phyloP scores from a whole-genome alignment of 2,888 invertebrate genomes.

The Eupelmus urozonus region DNA sequence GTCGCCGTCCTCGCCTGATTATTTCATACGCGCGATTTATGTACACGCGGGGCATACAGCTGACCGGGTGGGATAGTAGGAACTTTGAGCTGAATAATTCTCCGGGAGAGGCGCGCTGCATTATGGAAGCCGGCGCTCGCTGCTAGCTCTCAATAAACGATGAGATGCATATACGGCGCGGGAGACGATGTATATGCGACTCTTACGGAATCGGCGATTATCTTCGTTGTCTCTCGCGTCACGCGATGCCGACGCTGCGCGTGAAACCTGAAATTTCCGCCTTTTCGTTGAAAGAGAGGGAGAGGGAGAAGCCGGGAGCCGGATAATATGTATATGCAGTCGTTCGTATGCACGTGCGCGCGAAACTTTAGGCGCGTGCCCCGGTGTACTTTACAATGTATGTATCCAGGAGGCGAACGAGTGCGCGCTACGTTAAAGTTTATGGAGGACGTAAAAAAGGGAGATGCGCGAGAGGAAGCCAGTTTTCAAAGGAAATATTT shows the following conservation, averaged over 20 bases:
- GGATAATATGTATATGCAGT: no score
- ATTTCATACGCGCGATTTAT: not conserved
- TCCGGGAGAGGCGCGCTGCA: no score
- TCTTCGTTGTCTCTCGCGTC: slow-evolving; percentile 44
- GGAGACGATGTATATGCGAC: not conserved
- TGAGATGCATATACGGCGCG: slow-evolving; percentile 36
- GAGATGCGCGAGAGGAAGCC: not conserved
- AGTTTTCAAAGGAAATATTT: no score
- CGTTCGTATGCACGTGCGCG: not conserved
- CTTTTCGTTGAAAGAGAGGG: not conserved
- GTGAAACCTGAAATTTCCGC: slow-evolving; percentile 55
- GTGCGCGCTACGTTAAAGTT: slow-evolving; percentile 11
- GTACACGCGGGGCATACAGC: not conserved
- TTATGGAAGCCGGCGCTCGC: no score
- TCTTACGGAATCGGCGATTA: slow-evolving; percentile 39
- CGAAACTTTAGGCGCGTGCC: not conserved
- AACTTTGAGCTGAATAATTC: no score
- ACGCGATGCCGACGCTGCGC: slow-evolving; percentile 33
- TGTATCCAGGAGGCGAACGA: not conserved
- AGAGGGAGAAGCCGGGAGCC: slow-evolving; percentile 12
- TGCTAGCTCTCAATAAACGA: slow-evolving; percentile 47
- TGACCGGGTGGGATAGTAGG: no score
- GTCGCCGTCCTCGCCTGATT: no score
- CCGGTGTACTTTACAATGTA: not conserved
- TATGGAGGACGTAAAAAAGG: slow-evolving; percentile 17